Evolutionary conservation across 2,797 vertebrate genomes (phyloP), one percentile per base, ranked within the genome.

Genomic region (Amazona ochrocephala): DNA sequence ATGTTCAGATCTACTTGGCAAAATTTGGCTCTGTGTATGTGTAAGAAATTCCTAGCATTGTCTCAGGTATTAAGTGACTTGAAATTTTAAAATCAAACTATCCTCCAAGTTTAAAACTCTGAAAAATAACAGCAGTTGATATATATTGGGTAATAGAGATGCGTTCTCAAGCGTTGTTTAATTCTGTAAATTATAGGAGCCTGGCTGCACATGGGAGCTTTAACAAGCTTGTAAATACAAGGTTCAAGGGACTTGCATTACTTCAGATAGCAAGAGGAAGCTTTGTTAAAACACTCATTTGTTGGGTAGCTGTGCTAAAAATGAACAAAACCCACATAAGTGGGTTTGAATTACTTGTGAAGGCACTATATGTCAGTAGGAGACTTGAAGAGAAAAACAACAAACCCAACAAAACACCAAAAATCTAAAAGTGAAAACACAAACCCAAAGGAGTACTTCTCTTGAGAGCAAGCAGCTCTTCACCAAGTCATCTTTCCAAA

Each of bases 281-380:
- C 48, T 74, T 88, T 93, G 53, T 78, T 70, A 17, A 66, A 70
- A 30, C 5, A 6, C 11, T 45, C 3, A 0, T 77, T 84, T 67
- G 26, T 58, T 90, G 51, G n/a, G 50, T 68, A 12, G 2, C n/a
- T 74, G 13, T 37, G 17, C 82, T 85, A 39, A 71, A 96, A 83
- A 68, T 34, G 4, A 67, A 13, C 4, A 68, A 54, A 74, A 79
- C 11, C 0, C 0, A 15, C 3, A 9, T 37, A 39, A 71, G 17
- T 50, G 37, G 45, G 22, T 19, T 77, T 86, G 54, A 66, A 70
- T 78, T 65, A 29, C 42, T 85, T 81, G 13, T 60, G 30, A 41
- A 88, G 61, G 37, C 20, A 30, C 21, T 85, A 0, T 54, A 12
- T 56, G 16, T 68, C 23, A 48, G 19, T 54, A 65, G 53, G 7